Percentiles rank a stretch among this genome's conserved stretches.
Evolutionary conservation across 2,797 vertebrate species (phyloP).

Genomic region (Brachyalestes nurse): DNA sequence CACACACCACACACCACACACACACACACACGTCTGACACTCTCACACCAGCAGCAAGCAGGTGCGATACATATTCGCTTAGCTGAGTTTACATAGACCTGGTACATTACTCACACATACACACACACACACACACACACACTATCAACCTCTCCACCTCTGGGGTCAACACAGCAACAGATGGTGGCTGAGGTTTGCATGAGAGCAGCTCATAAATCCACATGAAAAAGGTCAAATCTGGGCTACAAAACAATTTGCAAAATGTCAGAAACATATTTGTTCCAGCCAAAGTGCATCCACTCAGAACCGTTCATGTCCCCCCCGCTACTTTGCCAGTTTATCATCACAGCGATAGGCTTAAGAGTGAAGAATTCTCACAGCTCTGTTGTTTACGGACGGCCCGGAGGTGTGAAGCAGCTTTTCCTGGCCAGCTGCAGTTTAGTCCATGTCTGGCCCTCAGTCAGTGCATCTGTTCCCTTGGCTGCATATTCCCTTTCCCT

Average conservation of each 20-base stretch:
- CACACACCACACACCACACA: slow-evolving; percentile 11
- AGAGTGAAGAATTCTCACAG: slow-evolving; percentile 18
- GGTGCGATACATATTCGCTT: slow-evolving; percentile 31
- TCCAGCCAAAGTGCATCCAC: neutral
- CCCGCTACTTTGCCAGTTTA: neutral
- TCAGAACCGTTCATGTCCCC: neutral
- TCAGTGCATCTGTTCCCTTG: slow-evolving; percentile 44
- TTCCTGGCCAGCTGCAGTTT: slow-evolving; percentile 33
- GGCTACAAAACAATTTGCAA: neutral
- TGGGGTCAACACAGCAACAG: slow-evolving; percentile 64
- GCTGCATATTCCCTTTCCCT: slow-evolving; percentile 22
- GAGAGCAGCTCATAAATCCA: slow-evolving; percentile 57
- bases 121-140: neutral
- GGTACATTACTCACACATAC: slow-evolving; percentile 3
- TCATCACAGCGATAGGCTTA: neutral
- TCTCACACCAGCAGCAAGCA: slow-evolving; percentile 21
- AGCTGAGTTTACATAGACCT: slow-evolving; percentile 21
- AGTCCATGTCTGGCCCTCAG: slow-evolving; percentile 31
- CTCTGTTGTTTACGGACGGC: slow-evolving; percentile 20
- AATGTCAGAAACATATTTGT: neutral
- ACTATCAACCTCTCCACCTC: slow-evolving; percentile 45
- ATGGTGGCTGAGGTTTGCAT: slow-evolving; percentile 66
- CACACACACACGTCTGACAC: slow-evolving; percentile 16
- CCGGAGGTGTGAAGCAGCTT: slow-evolving; percentile 6
- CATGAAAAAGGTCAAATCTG: slow-evolving; percentile 27